Evolutionary conservation across 2,113 vertebrate species (phyloP).

Genomic region (Gopherus flavomarginatus): DNA sequence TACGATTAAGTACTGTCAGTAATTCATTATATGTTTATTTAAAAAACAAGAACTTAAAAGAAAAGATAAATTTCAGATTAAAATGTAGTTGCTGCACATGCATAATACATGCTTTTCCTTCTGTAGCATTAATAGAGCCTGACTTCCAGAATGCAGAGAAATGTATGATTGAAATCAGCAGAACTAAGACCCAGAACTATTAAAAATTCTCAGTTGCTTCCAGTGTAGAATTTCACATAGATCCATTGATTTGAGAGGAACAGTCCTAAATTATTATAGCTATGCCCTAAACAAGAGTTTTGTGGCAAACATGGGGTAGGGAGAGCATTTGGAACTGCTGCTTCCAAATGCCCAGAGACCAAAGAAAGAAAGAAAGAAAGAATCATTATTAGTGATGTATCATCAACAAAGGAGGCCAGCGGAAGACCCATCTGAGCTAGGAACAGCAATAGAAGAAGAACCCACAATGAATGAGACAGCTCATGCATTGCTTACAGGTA

Average conservation of each 20-base stretch:
- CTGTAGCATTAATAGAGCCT: conserved; percentile 73
- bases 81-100: conserved; percentile 68
- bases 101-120: conserved; percentile 73
- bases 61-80: conserved; percentile 70
- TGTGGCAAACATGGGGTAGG: neutral
- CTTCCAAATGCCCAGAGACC: neutral
- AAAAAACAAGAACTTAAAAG: conserved; percentile 66
- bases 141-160: conserved; percentile 66
- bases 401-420: neutral
- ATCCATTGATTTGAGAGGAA: conserved; percentile 25
- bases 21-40: conserved; percentile 74
- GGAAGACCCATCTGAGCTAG: conserved; percentile 8
- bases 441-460: neutral
- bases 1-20: conserved; percentile 76
- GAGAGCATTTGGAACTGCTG: neutral
- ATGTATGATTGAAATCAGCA: conserved; percentile 64
- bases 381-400: neutral
- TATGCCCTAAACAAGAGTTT: neutral
- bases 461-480: neutral
- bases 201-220: conserved; percentile 59
- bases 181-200: conserved; percentile 68
- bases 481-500: neutral
- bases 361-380: neutral
- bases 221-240: conserved; percentile 54
- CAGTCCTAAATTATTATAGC: conserved; percentile 1